A percentile compares a stretch with the other conserved stretches of the same genome.
Evolutionary conservation across 92 coral and sea anemone species (phyloP).

Genomic region (Zoanthus sansibaricus): DNA sequence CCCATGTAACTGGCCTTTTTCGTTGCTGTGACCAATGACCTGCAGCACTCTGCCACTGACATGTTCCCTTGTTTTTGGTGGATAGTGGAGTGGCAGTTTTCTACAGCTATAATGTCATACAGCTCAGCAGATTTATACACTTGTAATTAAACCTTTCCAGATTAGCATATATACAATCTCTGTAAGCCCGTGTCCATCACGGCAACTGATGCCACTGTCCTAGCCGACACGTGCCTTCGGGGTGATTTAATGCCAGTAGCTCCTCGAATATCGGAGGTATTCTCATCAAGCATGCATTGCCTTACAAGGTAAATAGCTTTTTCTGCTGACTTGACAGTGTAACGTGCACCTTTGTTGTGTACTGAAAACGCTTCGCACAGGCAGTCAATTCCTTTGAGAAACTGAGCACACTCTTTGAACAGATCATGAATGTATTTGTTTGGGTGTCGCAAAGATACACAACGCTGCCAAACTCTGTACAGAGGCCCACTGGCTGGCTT

Average conservation of each 20-base stretch:
- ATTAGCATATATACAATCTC: too few relatives aligned
- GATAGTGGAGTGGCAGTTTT: slow-evolving; percentile 60
- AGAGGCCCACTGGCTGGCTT: slow-evolving; percentile 40
- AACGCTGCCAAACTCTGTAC: slow-evolving; percentile 22
- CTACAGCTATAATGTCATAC: neutral
- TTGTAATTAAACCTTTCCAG: too few relatives aligned
- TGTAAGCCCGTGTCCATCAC: too few relatives aligned
- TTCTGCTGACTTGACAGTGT: too few relatives aligned
- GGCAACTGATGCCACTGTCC: slow-evolving; percentile 64
- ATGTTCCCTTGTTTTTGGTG: slow-evolving; percentile 66
- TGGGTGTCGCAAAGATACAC: slow-evolving; percentile 12
- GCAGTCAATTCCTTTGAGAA: slow-evolving; percentile 37
- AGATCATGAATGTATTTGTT: slow-evolving; percentile 58
- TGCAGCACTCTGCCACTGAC: slow-evolving; percentile 57
- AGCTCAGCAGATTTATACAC: too few relatives aligned
- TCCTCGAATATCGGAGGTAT: neutral
- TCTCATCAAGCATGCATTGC: slow-evolving; percentile 67
- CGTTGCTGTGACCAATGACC: slow-evolving; percentile 63
- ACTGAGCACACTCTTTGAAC: slow-evolving; percentile 33
- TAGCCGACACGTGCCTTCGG: slow-evolving; percentile 69
- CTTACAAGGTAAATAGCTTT: slow-evolving; percentile 36
- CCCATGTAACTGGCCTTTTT: slow-evolving; percentile 59
- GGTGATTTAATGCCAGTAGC: neutral
- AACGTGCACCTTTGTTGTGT: slow-evolving; percentile 9
- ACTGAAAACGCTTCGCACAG: slow-evolving; percentile 73